phyloP scores from a whole-genome alignment of 1,140 invertebrate species.

The Himalopsyche phryganea region DNA sequence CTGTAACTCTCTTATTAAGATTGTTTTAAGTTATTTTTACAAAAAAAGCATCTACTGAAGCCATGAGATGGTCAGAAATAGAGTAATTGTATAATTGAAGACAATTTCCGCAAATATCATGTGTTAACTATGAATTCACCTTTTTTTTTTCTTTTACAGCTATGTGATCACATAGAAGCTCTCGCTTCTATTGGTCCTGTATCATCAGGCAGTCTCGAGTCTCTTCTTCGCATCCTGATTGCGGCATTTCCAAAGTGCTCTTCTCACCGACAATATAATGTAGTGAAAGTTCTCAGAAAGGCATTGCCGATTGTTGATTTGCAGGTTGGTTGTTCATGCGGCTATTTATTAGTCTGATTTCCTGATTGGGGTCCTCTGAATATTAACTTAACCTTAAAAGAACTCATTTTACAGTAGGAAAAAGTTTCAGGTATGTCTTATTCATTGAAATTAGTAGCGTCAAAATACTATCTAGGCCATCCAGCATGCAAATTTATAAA shows the following conservation, averaged over 20 bases:
- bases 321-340: slow-evolving; percentile 8
- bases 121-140: too few relatives aligned
- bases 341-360: background rate
- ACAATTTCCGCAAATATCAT: too few relatives aligned
- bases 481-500: background rate
- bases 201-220: slow-evolving; percentile 8
- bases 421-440: background rate
- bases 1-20: too few relatives aligned
- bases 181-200: slow-evolving; percentile 16
- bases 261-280: slow-evolving; percentile 17
- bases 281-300: slow-evolving; percentile 20
- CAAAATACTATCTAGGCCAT: background rate
- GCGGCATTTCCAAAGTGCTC: slow-evolving; percentile 23
- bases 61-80: too few relatives aligned
- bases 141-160: too few relatives aligned
- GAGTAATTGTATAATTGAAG: too few relatives aligned
- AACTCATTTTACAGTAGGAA: background rate
- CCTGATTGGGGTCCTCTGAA: background rate
- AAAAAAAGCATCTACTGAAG: too few relatives aligned
- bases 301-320: slow-evolving; percentile 20
- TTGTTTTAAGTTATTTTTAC: too few relatives aligned
- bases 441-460: background rate
- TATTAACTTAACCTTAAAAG: background rate
- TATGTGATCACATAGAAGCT: slow-evolving; percentile 28
- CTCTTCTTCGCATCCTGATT: slow-evolving; percentile 16